Evolutionary conservation across 2,797 vertebrate species (phyloP), one percentile per base, ranked within the genome.

Genomic region (Hemibagrus guttatus): DNA sequence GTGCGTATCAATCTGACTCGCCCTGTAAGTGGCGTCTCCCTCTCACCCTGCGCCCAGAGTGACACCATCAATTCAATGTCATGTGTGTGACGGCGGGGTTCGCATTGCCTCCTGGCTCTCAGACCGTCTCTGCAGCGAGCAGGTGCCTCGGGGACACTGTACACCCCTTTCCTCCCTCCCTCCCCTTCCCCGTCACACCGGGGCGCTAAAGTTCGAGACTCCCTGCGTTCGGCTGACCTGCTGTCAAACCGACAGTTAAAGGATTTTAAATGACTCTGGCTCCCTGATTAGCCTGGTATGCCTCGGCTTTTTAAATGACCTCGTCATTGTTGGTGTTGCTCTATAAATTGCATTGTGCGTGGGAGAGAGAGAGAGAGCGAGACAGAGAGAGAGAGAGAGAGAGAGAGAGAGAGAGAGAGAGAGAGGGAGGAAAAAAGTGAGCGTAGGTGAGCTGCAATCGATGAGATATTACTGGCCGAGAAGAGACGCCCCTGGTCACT

Each of bases 1-100:
- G 93, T 91, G 91, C 92, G 79, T 78, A 86, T 82, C 91, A 91
- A 93, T 93, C 92, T 93, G 93, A 95, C 94, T 93, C 93, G 92
- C 93, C 93, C 95, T 96, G 95, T 95, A 96, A 96, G 95, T 96
- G 96, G 96, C 96, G 96, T 96, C 93, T 95, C 79, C 96, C 94
- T 95, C 92, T 97, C 87, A 92, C 91, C 92, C 85, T 42, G 61
- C 93, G 91, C 94, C 94, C 94, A 93, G 93, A 92, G 94, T 96
- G 96, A 96, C 95, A 96, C 68, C 80, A 91, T 86, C 92, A 92
- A 92, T 96, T 97, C 94, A 92, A 95, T 90, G 94, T 93, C 94
- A 95, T 94, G 93, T 92, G 93, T 93, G 95, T 97, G 96, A 98
- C 93, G 95, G 95, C 92, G 89, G 92, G 93, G 94, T 93, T 92